Conservation (phyloP, 2,888 invertebrate species). For the Chrysomela aeneicollis region DNA sequence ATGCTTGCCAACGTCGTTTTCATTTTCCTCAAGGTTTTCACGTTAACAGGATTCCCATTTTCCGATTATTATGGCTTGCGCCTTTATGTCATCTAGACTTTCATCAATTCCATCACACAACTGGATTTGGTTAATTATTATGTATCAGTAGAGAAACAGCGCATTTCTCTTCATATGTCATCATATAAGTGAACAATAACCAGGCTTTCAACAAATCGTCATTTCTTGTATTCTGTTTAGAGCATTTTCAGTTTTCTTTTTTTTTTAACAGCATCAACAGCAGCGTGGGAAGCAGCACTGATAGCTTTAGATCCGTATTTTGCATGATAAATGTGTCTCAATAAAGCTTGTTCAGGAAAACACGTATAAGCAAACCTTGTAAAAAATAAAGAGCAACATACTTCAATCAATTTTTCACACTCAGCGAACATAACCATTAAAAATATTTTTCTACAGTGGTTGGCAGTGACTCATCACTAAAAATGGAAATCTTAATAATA, state of each 20-base stretch:
- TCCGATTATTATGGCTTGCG: background rate
- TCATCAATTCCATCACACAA: background rate
- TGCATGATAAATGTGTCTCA: slow-evolving; percentile 27
- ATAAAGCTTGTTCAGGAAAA: slow-evolving; percentile 3
- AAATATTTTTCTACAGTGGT: no score
- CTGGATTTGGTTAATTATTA: no score
- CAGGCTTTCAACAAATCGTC: background rate
- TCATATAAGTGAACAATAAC: background rate
- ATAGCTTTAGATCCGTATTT: slow-evolving; percentile 19
- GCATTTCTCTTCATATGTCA: background rate
- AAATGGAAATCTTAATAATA: no score
- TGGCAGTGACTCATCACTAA: no score
- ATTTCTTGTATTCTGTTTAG: slow-evolving; percentile 15
- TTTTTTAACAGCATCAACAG: slow-evolving; percentile 20
- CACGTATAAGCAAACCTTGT: no score
- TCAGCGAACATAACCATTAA: no score
- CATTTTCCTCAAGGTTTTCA: background rate
- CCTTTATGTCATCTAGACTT: background rate
- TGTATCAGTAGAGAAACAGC: background rate
- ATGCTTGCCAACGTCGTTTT: background rate
- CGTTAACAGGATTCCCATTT: background rate
- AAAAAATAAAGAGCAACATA: no score
- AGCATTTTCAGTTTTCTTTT: slow-evolving; percentile 29
- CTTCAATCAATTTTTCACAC: no score
- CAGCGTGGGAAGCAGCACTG: slow-evolving; percentile 14